Percentiles rank a stretch among this genome's conserved stretches.
Evolutionary conservation across 2,113 vertebrate genomes (phyloP).

Genomic region (Orientallactaga bullata): DNA sequence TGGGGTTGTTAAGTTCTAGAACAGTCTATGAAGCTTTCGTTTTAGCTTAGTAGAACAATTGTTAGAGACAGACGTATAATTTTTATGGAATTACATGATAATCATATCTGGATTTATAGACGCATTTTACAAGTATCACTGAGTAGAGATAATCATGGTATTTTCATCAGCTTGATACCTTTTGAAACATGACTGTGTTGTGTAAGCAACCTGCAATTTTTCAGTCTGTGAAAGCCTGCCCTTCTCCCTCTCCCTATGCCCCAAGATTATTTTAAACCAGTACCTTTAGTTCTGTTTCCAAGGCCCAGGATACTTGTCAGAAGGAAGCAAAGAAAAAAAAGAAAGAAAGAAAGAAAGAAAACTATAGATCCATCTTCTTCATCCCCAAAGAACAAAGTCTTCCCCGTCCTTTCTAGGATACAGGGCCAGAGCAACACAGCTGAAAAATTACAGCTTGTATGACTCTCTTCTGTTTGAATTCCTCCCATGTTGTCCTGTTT

Average conservation of each 20-base stretch:
- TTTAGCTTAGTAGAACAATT: conserved; percentile 94
- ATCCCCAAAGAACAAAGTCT: neutral
- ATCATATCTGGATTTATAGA: conserved; percentile 96
- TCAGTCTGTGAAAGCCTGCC: conserved; percentile 84
- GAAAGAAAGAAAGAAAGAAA: conserved; percentile 28
- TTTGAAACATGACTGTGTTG: conserved; percentile 90
- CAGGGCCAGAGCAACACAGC: conserved; percentile 75
- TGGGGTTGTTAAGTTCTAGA: conserved; percentile 96
- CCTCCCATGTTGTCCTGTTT: conserved; percentile 96
- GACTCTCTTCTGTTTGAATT: conserved; percentile 90
- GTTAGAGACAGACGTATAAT: conserved; percentile 95
- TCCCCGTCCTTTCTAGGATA: neutral
- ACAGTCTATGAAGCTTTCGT: conserved; percentile 96
- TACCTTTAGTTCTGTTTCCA: conserved; percentile 60
- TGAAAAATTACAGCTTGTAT: conserved; percentile 93
- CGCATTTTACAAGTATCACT: conserved; percentile 95
- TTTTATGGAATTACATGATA: conserved; percentile 94
- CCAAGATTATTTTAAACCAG: conserved; percentile 45
- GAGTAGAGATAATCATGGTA: conserved; percentile 93
- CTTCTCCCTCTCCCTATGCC: neutral
- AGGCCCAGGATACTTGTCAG: conserved; percentile 78
- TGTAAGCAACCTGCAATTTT: conserved; percentile 95
- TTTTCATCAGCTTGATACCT: conserved; percentile 94
- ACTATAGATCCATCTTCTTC: conserved; percentile 27
- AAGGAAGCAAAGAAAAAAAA: conserved; percentile 73